Base-by-base conservation (phyloP, 2,888 invertebrate species). In the Caenorhabditis wallacei region DNA sequence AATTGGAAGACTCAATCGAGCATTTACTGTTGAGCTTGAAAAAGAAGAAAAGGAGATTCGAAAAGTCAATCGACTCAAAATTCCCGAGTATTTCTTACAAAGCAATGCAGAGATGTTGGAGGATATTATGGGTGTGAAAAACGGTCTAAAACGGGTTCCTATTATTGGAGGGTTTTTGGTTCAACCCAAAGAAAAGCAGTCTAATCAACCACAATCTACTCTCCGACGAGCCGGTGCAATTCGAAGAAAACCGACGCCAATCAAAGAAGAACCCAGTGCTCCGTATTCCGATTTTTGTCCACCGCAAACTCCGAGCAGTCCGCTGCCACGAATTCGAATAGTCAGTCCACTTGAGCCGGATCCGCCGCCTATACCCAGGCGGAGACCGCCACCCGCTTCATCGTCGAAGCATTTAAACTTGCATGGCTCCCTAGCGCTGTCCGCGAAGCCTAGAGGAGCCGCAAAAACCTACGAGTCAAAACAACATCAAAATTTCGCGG, bases 401-500 rank as follows among this genome's bases (percentile, higher is more conserved):
- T 80, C 78, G 54, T 74, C 84, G 37, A 71, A 61, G 64, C 79
- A 82, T 86, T 84, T 86, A 84, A 86, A 86, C 86, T 86, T 84
- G 84, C 86, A 82, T 75, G 86, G 83, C 85, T 85, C 87, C 85
- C 86, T 84, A 85, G 87, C 61, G 76, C 87, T 80, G 63, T 72
- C 86, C 89, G 89, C 84, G 89, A 89, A 84, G 88, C 80, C 86
- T 86, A 84, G 84, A 74, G 85, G 84, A 82, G 87, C 82, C 81
- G 56, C 59, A 46, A 80, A 80, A 74, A 75, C 64, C 66, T 81
- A 80, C 72, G 82, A 84, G 82, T 85, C 80, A 61, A 51, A 66
- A 78, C 64, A 74, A 76, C 68, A 78, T 30, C 80, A 61, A 64
- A 54, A 54, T 56, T 82, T 84, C 84, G 83, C 85, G 84, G 84